Base-by-base conservation (phyloP, 1,140 invertebrate species). In the Bicyclus anynana region DNA sequence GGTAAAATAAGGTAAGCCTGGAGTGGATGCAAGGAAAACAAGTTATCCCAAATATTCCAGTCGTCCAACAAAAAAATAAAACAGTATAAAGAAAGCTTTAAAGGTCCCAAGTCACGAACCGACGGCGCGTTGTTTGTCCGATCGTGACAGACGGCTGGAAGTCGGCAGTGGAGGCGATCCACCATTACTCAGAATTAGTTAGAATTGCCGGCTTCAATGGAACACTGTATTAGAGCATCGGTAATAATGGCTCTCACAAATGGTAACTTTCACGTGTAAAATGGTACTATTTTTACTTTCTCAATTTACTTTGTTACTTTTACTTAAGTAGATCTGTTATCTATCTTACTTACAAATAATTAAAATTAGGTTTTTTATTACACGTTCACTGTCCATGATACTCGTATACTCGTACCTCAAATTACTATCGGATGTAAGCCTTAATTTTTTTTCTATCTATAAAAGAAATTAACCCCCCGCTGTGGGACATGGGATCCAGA, bases 171-270 rank as follows among this genome's bases (percentile, higher is more conserved):
- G 52, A 53, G 23, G 55, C 50, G 51, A 58, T 58, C 48, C 26
- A 27, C 18, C 55, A 50, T 56, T 56, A 56, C 46, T 56, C 49
- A 40, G 54, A 40, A 58, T 58, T 58, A 58, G 37, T 40, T 17
- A 40, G 37, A 35, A 40, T 40, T 40, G 16, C 13, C 3, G 37
- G 37, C 13, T 40, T 40, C 37, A 40, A 17, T 40, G 37, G 37
- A 13, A 17, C 37, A 17, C 37, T 40, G 37, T 40, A 38, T 17
- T 40, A 40, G 37, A 40, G 37, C 16, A 17, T 40, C 6, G 16
- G 5, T 40, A 17, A 17, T 40, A 40, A 40, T 40, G 37, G 13
- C 37, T 14, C 37, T 40, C 17, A 16, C 0, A 40, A 16, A 40
- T 16, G 13, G 37, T 16, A 16, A 40, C 37, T 40, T 40, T 40